Conservation (phyloP, 2,888 invertebrate species). For the Phania funesta region DNA sequence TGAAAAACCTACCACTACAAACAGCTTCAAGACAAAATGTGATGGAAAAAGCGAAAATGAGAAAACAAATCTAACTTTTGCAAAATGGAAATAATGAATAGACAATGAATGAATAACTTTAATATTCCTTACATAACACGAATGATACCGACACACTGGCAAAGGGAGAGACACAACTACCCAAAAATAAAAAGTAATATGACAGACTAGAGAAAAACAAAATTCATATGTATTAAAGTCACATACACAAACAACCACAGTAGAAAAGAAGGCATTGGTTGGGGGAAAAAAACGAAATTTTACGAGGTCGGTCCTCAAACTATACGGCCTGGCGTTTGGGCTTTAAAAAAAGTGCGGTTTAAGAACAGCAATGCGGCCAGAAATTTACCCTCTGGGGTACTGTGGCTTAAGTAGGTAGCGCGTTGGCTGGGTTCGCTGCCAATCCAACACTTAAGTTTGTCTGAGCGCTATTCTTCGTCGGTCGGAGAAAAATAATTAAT, state of each 20-base stretch:
- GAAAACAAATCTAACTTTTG: neutral
- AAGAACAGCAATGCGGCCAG: too few relatives aligned
- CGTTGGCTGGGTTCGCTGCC: too few relatives aligned
- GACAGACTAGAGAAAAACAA: neutral
- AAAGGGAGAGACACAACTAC: neutral
- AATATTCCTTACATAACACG: slow-evolving; percentile 1
- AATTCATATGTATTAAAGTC: slow-evolving; percentile 5
- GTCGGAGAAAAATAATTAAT: too few relatives aligned
- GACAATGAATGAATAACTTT: slow-evolving; percentile 10
- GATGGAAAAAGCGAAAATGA: neutral
- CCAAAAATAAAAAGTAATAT: neutral
- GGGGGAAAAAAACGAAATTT: neutral
- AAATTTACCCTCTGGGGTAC: too few relatives aligned
- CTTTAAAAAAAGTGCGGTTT: too few relatives aligned
- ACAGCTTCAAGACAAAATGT: slow-evolving; percentile 12
- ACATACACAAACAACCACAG: neutral
- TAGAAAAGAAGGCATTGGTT: neutral
- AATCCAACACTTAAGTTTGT: too few relatives aligned
- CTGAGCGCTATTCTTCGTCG: too few relatives aligned
- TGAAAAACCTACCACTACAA: slow-evolving; percentile 14
- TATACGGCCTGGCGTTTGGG: neutral
- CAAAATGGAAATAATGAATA: slow-evolving; percentile 6
- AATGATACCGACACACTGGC: slow-evolving; percentile 23
- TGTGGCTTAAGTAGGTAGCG: too few relatives aligned
- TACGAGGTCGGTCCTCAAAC: neutral